Evolutionary conservation across 2,797 vertebrate species (phyloP), one percentile per base, ranked within the genome.

Genomic region (Paratrypauchen microcephalus): DNA sequence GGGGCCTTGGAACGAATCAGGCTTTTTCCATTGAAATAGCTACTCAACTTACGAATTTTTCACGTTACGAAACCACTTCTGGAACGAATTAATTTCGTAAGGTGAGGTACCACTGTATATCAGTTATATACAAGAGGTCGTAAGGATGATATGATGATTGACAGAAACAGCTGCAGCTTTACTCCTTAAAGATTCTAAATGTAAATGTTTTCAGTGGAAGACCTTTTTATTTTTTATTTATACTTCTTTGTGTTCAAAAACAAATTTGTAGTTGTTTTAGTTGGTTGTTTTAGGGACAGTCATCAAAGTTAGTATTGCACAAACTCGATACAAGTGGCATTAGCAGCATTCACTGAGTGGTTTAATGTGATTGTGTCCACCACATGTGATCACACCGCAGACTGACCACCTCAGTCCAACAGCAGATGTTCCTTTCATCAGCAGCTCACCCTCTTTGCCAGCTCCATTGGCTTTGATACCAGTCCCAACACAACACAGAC

Each of bases 341-440:
- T 36, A n/a, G 8, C 58, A 9, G 8, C 32, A n/a, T 4, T 36
- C 28, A 19, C 6, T 16, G 28, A 60, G 58, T n/a, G 15, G 55
- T 28, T 57, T 60, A 60, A 57, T 28, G 58, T 13, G 32, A 41
- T 41, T 23, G 30, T 41, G 32, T 39, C 59, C 32, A 23, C 59
- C 59, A 39, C 59, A 61, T 61, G 30, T 61, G 59, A 61, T 41
- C 32, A 30, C 57, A 41, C 59, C 32, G 36, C 32, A 39, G 19
- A 39, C 59, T 16, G 32, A 61, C 59, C 30, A 39, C 32, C 39
- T 21, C 59, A 21, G 52, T 59, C 63, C 64, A 66, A 16, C 59
- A 61, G 59, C 59, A 61, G 59, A 61, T 61, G 59, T 61, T 41
- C 32, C 59, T 32, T 61, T 61, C 59, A 21, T 61, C 32, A 41